phyloP scores from a whole-genome alignment of 2,113 vertebrate species.

The Spizaetus ornatus region DNA sequence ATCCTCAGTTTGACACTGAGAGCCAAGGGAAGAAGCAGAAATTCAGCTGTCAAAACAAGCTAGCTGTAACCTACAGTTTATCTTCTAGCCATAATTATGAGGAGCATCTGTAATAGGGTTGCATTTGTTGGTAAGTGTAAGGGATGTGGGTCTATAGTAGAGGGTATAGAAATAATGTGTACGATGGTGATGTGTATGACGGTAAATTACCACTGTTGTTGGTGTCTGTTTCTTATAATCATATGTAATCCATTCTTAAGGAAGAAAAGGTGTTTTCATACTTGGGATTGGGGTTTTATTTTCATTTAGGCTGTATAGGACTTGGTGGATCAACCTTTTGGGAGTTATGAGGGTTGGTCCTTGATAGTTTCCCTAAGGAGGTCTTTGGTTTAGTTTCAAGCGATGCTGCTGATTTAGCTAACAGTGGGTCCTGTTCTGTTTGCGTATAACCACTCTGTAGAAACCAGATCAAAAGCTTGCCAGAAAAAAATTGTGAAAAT shows the following conservation, averaged over 20 bases:
- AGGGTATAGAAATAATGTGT: background rate
- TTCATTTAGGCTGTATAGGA: background rate
- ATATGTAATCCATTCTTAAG: background rate
- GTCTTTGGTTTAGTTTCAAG: background rate
- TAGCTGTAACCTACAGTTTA: background rate
- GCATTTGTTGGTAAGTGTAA: background rate
- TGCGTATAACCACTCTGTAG: background rate
- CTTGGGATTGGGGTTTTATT: background rate
- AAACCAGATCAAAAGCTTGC: slow-evolving; percentile 21
- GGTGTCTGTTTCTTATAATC: slow-evolving; percentile 1
- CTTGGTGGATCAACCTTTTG: background rate
- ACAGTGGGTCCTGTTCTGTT: background rate
- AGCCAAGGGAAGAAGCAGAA: background rate
- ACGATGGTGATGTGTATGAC: background rate
- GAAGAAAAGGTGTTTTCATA: background rate
- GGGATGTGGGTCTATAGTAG: background rate
- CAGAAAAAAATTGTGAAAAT: slow-evolving; percentile 39
- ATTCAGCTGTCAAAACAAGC: background rate
- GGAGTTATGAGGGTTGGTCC: background rate
- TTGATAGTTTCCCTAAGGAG: background rate
- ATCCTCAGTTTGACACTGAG: background rate
- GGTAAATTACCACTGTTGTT: background rate
- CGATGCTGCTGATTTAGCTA: background rate
- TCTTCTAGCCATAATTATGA: background rate
- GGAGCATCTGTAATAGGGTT: background rate